Base-by-base conservation (phyloP, 2,113 vertebrate genomes). In the Lepus europaeus region DNA sequence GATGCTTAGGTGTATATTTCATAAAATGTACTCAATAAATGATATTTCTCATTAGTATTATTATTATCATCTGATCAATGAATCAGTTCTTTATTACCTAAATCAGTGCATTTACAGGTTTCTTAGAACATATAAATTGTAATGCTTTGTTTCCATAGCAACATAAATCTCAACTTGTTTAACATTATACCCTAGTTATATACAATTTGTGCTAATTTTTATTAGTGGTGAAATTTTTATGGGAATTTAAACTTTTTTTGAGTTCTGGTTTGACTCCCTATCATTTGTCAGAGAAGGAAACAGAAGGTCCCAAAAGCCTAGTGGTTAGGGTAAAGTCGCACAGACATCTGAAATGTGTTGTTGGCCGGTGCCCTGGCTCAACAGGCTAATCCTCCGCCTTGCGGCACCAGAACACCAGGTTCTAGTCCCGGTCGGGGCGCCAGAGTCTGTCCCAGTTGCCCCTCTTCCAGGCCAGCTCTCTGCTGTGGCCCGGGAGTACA, bases 261-360 rank as follows among this genome's bases (percentile, higher is more conserved):
- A 87, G 27, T 96, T 93, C 10, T 79, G 87, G 12, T 87, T 80
- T 27, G 92, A 56, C 64, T 59, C 19, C 45, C 14, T 76, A 5
- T 90, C 19, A 83, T 95, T 94, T 96, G 66, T 86, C 53, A 85
- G n/a, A 94, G 49, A 92, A 89, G 61, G 72, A 96, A 95, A 80
- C 29, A 79, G 19, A 96, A 2, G 2, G 7, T 89, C 66, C 13
- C 36, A 49, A 68, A 95, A 95, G 3, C 5, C 45, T 76, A 66
- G 8, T 91, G 27, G 64, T 84, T 95, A 89, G 7, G 5, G 20
- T 66, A 80, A 89, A 11, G 9, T 87, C 31, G 13, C 12, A 86
- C 12, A 66, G 14, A 6, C 49, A 94, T 79, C 92, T 74, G 76
- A 87, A 94, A 59, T n/a, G 91, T 63, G 33, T 74, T 81, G 63